Base-by-base conservation (phyloP, 2,113 vertebrate species). In the Sprattus sprattus region DNA sequence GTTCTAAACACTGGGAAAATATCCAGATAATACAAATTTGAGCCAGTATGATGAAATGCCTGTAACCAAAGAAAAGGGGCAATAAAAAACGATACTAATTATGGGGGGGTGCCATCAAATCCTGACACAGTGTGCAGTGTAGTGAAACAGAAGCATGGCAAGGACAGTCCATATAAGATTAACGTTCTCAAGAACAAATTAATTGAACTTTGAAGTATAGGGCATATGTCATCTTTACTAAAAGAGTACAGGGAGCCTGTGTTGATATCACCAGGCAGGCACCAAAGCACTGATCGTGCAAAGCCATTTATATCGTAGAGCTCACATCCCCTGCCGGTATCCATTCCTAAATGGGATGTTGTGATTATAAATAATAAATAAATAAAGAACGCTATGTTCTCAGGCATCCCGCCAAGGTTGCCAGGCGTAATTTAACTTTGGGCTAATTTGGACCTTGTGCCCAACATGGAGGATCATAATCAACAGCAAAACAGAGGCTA, bases 401-500 rank as follows among this genome's bases (percentile, higher is more conserved):
- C 71, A 78, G 71, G 71, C 71, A 0, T 78, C 28, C 25, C 16
- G 71, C 71, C 71, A 16, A 78, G 32, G 28, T 78, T 39, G 28
- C 71, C 71, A 39, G 28, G 32, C 32, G 71, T 78, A 39, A 78
- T 78, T 78, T 78, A 78, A 78, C 71, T 39, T 16, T 78, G 28
- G 71, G 11, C 25, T 78, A 13, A 78, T 78, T 78, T 78, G 67
- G 67, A 39, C 2, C 11, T 32, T 39, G 67, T 28, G 67, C 10
- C 67, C 28, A 1, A 15, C 67, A 16, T 11, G 11, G 71, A 78
- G 32, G 71, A 78, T 28, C 39, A 78, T 32, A 44, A 32, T 28
- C 11, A 18, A 39, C 9, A 78, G 71, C 71, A 78, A 20, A 60
- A 64, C 4, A 50, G 28, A 52, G n/a, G 13, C 82, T 88, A 95